Conservation (phyloP, 2,888 invertebrate species). For the Drosophila neutralis region DNA sequence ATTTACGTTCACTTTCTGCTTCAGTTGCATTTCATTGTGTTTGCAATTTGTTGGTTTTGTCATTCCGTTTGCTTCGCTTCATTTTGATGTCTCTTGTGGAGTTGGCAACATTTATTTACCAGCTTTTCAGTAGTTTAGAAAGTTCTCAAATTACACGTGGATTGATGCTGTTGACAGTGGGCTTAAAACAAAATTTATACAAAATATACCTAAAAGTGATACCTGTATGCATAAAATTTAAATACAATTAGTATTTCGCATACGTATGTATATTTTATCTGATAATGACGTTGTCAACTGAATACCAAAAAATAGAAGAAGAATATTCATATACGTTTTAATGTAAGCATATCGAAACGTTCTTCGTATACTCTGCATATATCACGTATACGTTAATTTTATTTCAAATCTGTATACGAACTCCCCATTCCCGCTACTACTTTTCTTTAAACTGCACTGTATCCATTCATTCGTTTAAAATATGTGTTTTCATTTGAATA, state of each 20-base stretch:
- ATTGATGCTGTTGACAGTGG: slow-evolving; percentile 1
- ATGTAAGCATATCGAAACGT: fast-evolving
- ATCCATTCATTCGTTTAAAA: not conserved
- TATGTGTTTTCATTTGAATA: not conserved
- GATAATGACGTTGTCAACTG: not conserved
- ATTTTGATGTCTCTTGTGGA: slow-evolving; percentile 22
- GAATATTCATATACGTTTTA: not conserved
- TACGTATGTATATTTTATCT: not conserved
- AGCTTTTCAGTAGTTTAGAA: slow-evolving; percentile 12
- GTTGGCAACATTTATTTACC: slow-evolving; percentile 9
- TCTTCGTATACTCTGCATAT: not conserved
- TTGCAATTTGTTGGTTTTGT: slow-evolving; percentile 36
- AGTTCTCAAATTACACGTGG: slow-evolving; percentile 12
- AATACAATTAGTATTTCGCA: not conserved
- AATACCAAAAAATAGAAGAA: not conserved
- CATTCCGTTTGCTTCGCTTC: slow-evolving; percentile 24
- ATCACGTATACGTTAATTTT: not conserved
- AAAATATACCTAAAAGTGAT: not conserved
- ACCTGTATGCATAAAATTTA: not conserved
- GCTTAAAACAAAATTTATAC: not conserved
- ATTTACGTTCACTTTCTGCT: slow-evolving; percentile 67
- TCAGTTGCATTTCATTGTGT: slow-evolving; percentile 61
- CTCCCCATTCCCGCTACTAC: fast-evolving
- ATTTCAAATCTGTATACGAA: fast-evolving
- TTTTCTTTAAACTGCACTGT: not conserved